Conservation (phyloP, 2,888 invertebrate genomes). For the Sarcophaga carnaria region DNA sequence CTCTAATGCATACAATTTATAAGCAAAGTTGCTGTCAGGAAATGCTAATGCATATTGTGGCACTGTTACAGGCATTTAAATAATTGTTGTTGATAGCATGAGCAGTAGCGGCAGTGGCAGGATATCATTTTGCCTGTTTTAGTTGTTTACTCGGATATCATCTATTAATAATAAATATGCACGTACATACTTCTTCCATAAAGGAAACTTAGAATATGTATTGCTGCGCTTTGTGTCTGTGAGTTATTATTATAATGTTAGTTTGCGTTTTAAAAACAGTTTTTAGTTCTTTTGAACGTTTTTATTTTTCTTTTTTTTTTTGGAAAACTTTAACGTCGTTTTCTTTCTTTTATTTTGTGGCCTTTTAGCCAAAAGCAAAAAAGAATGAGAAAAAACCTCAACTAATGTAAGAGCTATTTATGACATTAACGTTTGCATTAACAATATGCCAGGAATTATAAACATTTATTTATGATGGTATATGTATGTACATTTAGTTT, state of each 20-base stretch:
- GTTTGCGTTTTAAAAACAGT: constrained; percentile 35
- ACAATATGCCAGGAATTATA: background rate
- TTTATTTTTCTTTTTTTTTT: background rate
- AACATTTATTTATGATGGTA: background rate
- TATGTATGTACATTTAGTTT: too few relatives aligned
- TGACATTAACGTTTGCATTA: constrained; percentile 56
- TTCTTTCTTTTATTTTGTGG: background rate
- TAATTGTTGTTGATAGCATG: background rate
- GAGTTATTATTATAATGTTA: constrained; percentile 35
- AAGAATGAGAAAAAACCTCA: background rate
- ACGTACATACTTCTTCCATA: background rate
- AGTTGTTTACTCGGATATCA: background rate
- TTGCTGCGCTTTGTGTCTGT: background rate
- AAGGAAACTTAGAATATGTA: constrained; percentile 52
- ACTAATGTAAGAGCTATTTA: constrained; percentile 54
- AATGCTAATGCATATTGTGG: constrained; percentile 1
- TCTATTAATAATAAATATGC: background rate
- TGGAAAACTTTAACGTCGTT: constrained; percentile 54
- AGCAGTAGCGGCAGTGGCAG: background rate
- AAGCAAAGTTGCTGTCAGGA: background rate
- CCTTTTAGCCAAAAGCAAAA: background rate
- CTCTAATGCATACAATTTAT: constrained; percentile 24
- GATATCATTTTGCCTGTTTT: constrained; percentile 53
- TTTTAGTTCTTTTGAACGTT: background rate
- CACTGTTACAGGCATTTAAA: background rate